Conservation (phyloP, 1,140 invertebrate species). For the Plectrocnemia conspersa region DNA sequence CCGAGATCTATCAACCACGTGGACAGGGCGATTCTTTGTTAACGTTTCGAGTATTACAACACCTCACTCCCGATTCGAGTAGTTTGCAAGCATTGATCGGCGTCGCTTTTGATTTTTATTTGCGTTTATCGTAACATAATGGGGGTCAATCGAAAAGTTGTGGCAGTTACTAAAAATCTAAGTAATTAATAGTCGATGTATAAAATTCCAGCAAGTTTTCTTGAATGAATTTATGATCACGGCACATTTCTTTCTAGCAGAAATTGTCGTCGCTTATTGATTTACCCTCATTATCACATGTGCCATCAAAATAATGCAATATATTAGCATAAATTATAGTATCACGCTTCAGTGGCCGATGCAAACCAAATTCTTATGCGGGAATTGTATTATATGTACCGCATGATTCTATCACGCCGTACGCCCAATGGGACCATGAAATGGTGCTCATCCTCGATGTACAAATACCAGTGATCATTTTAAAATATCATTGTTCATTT, state of each 20-base stretch:
- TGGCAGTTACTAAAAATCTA: too few relatives aligned
- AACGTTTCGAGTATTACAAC: too few relatives aligned
- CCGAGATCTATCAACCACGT: conserved; percentile 26
- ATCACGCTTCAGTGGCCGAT: not conserved
- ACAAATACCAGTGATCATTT: conserved; percentile 31
- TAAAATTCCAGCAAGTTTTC: too few relatives aligned
- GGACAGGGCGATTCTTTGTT: conserved; percentile 31
- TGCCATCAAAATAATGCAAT: not conserved
- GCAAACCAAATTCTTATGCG: not conserved
- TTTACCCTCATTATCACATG: too few relatives aligned
- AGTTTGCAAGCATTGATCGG: too few relatives aligned
- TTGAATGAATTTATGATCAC: too few relatives aligned
- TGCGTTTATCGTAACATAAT: not conserved
- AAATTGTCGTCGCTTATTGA: too few relatives aligned
- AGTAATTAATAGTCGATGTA: too few relatives aligned
- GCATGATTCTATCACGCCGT: not conserved
- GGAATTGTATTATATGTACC: not conserved
- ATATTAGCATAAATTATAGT: not conserved
- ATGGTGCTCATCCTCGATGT: conserved; percentile 28
- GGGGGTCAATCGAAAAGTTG: too few relatives aligned
- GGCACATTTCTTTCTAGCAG: too few relatives aligned
- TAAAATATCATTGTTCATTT: conserved; percentile 1
- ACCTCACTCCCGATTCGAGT: too few relatives aligned
- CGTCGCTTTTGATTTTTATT: not conserved
- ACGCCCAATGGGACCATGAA: conserved; percentile 1